These are phyloP conservation scores for Pocota personata DNA, from an alignment of 2,888 invertebrate species.

Conservation along the genomic window DNA sequence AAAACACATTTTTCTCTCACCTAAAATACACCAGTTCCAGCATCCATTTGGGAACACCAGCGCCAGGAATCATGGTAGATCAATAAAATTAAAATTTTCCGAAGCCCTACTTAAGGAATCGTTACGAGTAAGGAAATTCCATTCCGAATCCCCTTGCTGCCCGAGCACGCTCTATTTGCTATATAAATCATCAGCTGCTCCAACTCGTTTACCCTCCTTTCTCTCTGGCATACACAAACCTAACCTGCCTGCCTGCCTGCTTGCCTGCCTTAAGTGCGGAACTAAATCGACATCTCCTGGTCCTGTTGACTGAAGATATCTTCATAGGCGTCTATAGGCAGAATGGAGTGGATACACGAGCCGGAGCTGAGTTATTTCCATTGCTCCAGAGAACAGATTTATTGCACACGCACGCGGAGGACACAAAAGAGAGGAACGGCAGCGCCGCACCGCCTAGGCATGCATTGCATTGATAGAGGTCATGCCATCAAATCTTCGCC, in stretches of 20 bases:
- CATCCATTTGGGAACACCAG: not conserved
- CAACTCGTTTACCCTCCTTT: slow-evolving; percentile 44
- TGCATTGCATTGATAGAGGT: slow-evolving; percentile 68
- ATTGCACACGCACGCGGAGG: slow-evolving; percentile 52
- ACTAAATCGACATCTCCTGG: slow-evolving; percentile 68
- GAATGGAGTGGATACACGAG: slow-evolving; percentile 59
- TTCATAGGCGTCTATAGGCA: slow-evolving; percentile 66
- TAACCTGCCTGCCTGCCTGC: not conserved
- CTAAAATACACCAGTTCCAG: slow-evolving; percentile 28
- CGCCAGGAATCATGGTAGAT: slow-evolving; percentile 61
- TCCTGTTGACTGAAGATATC: slow-evolving; percentile 71
- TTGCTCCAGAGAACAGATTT: slow-evolving; percentile 71
- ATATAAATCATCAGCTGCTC: slow-evolving; percentile 71
- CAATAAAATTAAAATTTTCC: slow-evolving; percentile 73
- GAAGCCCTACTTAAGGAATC: slow-evolving; percentile 68
- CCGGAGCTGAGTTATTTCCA: slow-evolving; percentile 63
- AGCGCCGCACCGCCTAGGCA: slow-evolving; percentile 14
- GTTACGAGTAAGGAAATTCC: slow-evolving; percentile 65
- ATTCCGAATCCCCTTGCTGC: slow-evolving; percentile 17
- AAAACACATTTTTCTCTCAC: slow-evolving; percentile 65
- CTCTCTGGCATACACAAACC: not conserved
- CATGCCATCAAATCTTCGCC: slow-evolving; percentile 72
- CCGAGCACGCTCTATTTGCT: slow-evolving; percentile 68
- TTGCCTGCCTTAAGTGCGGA: slow-evolving; percentile 62
- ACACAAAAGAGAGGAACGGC: not conserved